Evolutionary conservation across 2,888 invertebrate species (phyloP).

Genomic region (Thalpophila matura): DNA sequence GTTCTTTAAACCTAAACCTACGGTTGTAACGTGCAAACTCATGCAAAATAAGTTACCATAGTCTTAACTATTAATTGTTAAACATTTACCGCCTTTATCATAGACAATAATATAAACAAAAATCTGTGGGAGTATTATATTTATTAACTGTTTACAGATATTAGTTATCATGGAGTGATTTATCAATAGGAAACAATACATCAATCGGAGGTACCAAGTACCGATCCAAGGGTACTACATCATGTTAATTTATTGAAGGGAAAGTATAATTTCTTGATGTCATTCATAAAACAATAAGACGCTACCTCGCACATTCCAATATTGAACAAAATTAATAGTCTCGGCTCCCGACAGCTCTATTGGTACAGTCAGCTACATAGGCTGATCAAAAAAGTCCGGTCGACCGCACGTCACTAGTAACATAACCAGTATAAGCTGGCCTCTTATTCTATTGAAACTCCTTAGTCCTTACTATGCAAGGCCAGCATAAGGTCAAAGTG

Average conservation of each 20-base stretch:
- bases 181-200: not conserved
- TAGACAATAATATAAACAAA: too few relatives aligned
- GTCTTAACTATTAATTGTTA: too few relatives aligned
- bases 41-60: too few relatives aligned
- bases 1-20: too few relatives aligned
- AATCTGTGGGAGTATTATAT: not conserved
- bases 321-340: conserved; percentile 44
- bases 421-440: too few relatives aligned
- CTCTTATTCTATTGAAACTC: too few relatives aligned
- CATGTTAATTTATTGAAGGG: conserved; percentile 38
- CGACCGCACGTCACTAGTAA: too few relatives aligned
- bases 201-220: not conserved
- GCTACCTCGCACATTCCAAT: conserved; percentile 40
- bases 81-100: too few relatives aligned
- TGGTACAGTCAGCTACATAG: conserved; percentile 11
- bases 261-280: conserved; percentile 44
- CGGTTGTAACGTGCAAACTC: too few relatives aligned
- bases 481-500: too few relatives aligned
- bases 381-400: too few relatives aligned
- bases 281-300: conserved; percentile 48
- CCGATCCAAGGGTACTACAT: conserved; percentile 11
- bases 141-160: not conserved
- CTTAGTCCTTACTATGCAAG: too few relatives aligned
- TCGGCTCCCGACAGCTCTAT: conserved; percentile 15
- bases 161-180: not conserved